Evolutionary conservation across 2,113 vertebrate species (phyloP), one percentile per base, ranked within the genome.

Genomic region (Triplophysa siluroides): DNA sequence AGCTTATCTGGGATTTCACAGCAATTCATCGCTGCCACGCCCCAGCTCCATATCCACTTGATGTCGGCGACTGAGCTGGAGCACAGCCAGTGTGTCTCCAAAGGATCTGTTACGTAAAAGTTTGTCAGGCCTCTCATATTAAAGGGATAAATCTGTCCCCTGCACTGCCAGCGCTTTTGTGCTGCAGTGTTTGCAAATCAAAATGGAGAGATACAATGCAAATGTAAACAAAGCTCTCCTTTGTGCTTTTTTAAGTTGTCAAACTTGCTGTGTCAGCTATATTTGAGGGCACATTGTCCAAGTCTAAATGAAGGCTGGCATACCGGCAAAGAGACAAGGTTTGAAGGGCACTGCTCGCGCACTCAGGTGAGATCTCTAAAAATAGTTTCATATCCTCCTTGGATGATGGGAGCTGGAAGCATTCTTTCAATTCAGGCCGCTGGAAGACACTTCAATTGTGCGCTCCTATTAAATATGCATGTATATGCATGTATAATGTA

Each of bases 1-100:
- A 90, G 93, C 90, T 95, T 93, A 94, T 91, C 91, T 88, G 85
- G 91, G 91, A 95, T 94, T 92, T 94, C 82, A 83, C 85, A 93
- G 90, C 80, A 75, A 82, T 90, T 92, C 90, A 83, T 88, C 86
- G 86, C 86, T 83, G 83, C 62, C 23, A 66, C 61, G 64, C 83
- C 61, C 73, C 41, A 56, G 21, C 71, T 78, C 78, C 78, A 9
- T 71, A 71, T 79, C 71, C 79, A 64, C 72, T 67, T 47, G 18
- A 61, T 52, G 26, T 63, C 58, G 68, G 52, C 69, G 23, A 58
- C 84, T 38, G 74, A 84, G 79, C 70, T 75, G 80, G 76, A 80
- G 76, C 45, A 38, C 68, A 13, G 81, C 82, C 85, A 84, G 52
- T 5, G 75, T 65, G 60, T 69, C 62, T 72, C 78, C 61, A 76